These are phyloP conservation scores for Sciaenops ocellatus DNA, from an alignment of 2,797 vertebrate genomes.

Conservation along the genomic window DNA sequence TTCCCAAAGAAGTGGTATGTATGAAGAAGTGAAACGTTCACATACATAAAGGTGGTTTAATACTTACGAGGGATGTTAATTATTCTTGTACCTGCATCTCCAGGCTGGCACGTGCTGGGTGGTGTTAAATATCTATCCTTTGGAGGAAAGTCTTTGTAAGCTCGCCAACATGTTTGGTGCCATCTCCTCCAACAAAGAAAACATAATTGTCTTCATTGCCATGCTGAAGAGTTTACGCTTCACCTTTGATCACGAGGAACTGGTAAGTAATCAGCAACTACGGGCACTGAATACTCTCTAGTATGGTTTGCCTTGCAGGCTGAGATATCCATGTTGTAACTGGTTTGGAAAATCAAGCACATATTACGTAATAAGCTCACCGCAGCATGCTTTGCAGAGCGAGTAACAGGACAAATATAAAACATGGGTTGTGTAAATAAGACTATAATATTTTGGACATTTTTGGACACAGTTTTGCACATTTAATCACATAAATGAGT, in stretches of 20 bases:
- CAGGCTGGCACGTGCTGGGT: slow-evolving; percentile 87
- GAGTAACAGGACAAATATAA: not conserved
- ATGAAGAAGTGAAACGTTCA: slow-evolving; percentile 3
- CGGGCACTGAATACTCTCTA: no score
- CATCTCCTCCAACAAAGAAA: slow-evolving; percentile 85
- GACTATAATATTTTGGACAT: not conserved
- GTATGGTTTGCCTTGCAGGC: not conserved
- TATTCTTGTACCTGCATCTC: not conserved
- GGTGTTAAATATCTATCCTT: slow-evolving; percentile 85
- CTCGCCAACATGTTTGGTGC: slow-evolving; percentile 84
- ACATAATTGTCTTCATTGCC: slow-evolving; percentile 83
- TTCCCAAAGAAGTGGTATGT: slow-evolving; percentile 87
- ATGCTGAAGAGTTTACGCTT: slow-evolving; percentile 87
- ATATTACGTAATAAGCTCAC: not conserved
- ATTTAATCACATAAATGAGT: slow-evolving; percentile 30
- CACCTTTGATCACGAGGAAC: slow-evolving; percentile 82
- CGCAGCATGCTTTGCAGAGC: not conserved
- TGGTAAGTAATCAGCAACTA: slow-evolving; percentile 70
- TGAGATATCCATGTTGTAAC: not conserved
- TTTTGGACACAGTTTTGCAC: slow-evolving; percentile 31
- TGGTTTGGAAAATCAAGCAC: not conserved
- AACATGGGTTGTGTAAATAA: slow-evolving; percentile 1
- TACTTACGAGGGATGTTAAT: not conserved
- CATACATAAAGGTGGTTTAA: not conserved
- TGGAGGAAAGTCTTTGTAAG: slow-evolving; percentile 85